Percentiles rank a stretch among this genome's conserved stretches.
These are phyloP conservation scores for Cephus rjabovi DNA, from an alignment of 2,888 invertebrate species.

Conservation along the genomic window DNA sequence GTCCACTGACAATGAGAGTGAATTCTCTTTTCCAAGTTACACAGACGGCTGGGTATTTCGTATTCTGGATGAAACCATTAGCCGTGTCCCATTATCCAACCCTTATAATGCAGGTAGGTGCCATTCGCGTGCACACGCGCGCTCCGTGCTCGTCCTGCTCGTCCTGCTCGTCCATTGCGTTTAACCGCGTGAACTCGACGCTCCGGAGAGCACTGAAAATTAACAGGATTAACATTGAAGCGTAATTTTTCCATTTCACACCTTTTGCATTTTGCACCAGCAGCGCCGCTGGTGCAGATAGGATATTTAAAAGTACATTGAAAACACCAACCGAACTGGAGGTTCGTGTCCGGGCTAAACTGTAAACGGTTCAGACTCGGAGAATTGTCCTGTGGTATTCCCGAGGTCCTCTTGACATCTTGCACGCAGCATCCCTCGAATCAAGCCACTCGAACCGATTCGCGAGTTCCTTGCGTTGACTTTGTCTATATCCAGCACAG, in stretches of 20 bases:
- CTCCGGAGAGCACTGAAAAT: neutral
- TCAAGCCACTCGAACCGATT: neutral
- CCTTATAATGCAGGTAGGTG: neutral
- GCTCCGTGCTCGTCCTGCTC: neutral
- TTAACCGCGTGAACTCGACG: neutral
- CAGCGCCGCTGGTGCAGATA: neutral
- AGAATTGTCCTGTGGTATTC: neutral
- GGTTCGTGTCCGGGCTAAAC: neutral
- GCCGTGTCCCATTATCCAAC: neutral
- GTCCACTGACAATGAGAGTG: neutral
- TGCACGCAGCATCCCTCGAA: too few species aligned
- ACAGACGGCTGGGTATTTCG: neutral
- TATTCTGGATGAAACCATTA: neutral
- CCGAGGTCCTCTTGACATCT: too few species aligned
- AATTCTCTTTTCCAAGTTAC: neutral
- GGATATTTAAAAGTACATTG: neutral
- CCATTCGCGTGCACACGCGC: neutral
- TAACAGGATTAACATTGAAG: neutral
- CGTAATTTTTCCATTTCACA: neutral
- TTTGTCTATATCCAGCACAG: neutral
- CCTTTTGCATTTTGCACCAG: neutral
- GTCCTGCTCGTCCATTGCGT: neutral
- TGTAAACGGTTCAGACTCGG: neutral
- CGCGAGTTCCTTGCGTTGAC: neutral
- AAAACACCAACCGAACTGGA: neutral